Base-by-base conservation (phyloP, 2,888 invertebrate species). In the Cerastis leucographa region DNA sequence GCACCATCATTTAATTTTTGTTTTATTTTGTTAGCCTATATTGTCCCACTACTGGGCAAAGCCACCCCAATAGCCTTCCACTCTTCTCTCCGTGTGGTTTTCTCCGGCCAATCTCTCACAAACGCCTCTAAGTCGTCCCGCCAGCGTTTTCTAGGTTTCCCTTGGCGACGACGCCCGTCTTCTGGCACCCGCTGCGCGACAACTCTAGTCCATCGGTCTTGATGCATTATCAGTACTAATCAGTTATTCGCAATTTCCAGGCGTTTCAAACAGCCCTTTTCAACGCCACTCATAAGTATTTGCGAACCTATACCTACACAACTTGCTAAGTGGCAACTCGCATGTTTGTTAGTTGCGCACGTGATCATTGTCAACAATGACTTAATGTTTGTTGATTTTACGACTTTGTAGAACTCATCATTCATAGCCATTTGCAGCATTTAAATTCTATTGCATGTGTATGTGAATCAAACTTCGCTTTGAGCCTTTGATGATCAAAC, bases 311-410 rank as follows among this genome's bases (percentile, higher is more conserved):
- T 9, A 64, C n/a, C n/a, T n/a, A n/a, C 35, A 35, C 35, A 17
- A 64, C 54, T 68, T 11, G 78, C 80, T 85, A 81, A 85, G 76
- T 87, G 83, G 66, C 74, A 65, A 68, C 80, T 80, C 56, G 35
- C 79, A 29, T 83, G 81, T 84, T 75, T 69, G 65, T 64, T 9
- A 9, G 64, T 87, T 80, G 66, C 77, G 78, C 64, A 87, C 80
- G 61, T 51, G 51, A 66, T 74, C 64, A 68, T 66, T 59, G 80
- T 80, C 71, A 74, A 86, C 73, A 84, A 69, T 85, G 62, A 74
- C 62, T 49, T 72, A 69, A 71, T 83, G 68, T 71, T 74, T 84
- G 75, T 80, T 76, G 76, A 42, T 67, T 69, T 76, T 68, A 75
- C 71, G 66, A 71, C 51, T 70, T 80, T 77, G 71, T 61, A 56